Evolutionary conservation across 2,888 invertebrate genomes (phyloP).

Genomic region (Cataglyphis livida): DNA sequence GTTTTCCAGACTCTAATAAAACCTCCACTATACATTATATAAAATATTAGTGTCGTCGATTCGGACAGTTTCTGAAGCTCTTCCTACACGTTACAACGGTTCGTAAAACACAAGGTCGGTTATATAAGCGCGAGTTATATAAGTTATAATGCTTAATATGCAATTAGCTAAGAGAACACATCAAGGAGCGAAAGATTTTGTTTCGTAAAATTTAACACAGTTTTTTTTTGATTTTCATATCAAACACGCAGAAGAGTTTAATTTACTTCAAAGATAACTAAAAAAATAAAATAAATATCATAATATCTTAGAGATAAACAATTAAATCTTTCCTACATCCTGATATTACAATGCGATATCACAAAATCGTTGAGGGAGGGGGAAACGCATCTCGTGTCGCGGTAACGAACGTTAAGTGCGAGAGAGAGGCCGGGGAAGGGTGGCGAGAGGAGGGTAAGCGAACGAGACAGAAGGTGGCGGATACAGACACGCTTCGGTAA

Average conservation of each 20-base stretch:
- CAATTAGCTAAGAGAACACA: not conserved
- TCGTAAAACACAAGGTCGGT: not conserved
- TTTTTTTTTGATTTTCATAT: not conserved
- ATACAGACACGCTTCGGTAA: conserved; percentile 44
- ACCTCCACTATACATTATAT: conserved; percentile 7
- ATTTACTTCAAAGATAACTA: not conserved
- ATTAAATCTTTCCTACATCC: not conserved
- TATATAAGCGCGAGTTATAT: not conserved
- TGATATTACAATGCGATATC: not conserved
- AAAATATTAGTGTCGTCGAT: not conserved
- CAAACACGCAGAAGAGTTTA: not conserved
- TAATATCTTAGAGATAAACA: not conserved
- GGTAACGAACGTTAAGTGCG: conserved; percentile 35
- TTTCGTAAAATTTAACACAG: not conserved
- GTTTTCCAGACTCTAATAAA: conserved; percentile 45
- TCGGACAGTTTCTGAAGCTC: not conserved
- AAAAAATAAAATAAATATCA: not conserved
- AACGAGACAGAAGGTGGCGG: conserved; percentile 42
- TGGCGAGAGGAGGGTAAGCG: not conserved
- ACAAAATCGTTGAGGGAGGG: not conserved
- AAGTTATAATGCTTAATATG: not conserved
- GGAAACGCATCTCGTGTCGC: not conserved
- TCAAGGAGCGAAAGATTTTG: too few relatives aligned
- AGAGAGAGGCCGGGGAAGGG: not conserved
- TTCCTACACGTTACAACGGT: not conserved